phyloP scores from a whole-genome alignment of 2,113 vertebrate species.

The Trematocara zebra region DNA sequence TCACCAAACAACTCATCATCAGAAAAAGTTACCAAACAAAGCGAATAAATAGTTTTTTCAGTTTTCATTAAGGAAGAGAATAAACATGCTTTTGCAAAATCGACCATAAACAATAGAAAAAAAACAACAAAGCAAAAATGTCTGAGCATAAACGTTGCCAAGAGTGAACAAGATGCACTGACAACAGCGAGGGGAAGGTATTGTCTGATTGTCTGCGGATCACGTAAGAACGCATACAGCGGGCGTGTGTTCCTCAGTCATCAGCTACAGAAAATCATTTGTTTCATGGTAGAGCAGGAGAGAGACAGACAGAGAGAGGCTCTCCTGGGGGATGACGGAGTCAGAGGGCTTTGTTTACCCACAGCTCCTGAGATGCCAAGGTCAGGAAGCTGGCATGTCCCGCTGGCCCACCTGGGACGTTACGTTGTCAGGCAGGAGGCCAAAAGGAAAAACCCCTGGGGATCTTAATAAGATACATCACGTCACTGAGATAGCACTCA shows the following conservation, averaged over 20 bases:
- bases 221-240: slow-evolving; percentile 1
- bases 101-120: slow-evolving; percentile 50
- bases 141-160: slow-evolving; percentile 46
- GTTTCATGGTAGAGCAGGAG: not conserved
- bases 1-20: slow-evolving; percentile 25
- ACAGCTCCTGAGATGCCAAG: not conserved
- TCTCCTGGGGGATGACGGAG: slow-evolving; percentile 29
- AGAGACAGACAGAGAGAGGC: not conserved
- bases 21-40: slow-evolving; percentile 33
- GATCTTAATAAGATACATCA: not conserved
- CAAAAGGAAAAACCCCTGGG: not conserved
- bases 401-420: slow-evolving; percentile 30
- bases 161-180: slow-evolving; percentile 46
- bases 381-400: slow-evolving; percentile 34
- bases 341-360: slow-evolving; percentile 41
- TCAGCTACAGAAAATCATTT: slow-evolving; percentile 38
- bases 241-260: slow-evolving; percentile 33
- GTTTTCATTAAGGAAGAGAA: slow-evolving; percentile 38
- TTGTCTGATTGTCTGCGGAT: slow-evolving; percentile 65
- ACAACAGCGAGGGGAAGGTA: slow-evolving; percentile 39
- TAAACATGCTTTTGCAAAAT: slow-evolving; percentile 55
- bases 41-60: slow-evolving; percentile 35
- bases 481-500: not conserved
- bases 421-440: slow-evolving; percentile 11
- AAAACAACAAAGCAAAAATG: slow-evolving; percentile 34